Base-by-base conservation (phyloP, 2,888 invertebrate genomes). In the Metallyticus violacea region DNA sequence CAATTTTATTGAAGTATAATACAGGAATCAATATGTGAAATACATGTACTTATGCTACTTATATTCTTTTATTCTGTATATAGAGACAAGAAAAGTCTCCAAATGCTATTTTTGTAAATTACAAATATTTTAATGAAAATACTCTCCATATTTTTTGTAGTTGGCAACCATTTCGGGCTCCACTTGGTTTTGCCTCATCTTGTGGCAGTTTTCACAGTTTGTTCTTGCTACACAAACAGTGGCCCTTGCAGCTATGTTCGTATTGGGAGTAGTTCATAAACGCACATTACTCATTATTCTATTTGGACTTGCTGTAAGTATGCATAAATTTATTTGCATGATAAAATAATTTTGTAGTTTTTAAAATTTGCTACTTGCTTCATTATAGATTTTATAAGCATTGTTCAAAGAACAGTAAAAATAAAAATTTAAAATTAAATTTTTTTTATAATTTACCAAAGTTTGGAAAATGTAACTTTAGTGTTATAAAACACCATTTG, bases 191-290 rank as follows among this genome's bases (percentile, higher is more conserved):
- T 93, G 94, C 88, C 91, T 94, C 0, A 91, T 95, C 0, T 94
- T 94, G 89, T 96, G 97, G 95, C 96, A 97, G 91, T 97, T 98
- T 92, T 95, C 97, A 0, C 97, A 97, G 89, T 96, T 97, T 90
- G 95, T 97, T 86, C 94, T 97, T 89, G 93, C 96, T 4, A 96
- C 96, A 0, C 97, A 97, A 91, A 93, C 95, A 0, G 91, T 95
- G 6, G 95, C 96, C 4, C 93, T 97, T 88, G 95, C 96, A 89
- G 92, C 95, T 1, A 94, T 96, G 89, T 96, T 96, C 89, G 89
- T 92, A n/a, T 89, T 93, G 7, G 91, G 91, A 26, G 91, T 91
- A 85, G 90, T 93, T 6, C 88, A 90, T 26, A 88, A 89, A 86
- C 85, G 89, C 27, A 91, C 90, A 77, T 90, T 93, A 29, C 91